Conservation (phyloP, 2,797 vertebrate species). For the Meda fulgida region DNA sequence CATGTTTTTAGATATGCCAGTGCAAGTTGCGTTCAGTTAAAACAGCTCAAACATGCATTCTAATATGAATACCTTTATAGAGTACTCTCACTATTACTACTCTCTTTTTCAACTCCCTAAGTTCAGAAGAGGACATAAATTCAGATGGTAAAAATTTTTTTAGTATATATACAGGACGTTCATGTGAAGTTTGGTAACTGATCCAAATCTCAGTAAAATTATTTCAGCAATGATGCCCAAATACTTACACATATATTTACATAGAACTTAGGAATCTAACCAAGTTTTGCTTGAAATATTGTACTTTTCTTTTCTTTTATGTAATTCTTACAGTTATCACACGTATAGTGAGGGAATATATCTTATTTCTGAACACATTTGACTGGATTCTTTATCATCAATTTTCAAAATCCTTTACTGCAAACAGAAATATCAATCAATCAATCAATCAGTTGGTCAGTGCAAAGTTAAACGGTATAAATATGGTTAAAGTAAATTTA, state of each 20-base stretch:
- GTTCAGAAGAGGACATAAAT: conserved; percentile 8
- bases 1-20: no score
- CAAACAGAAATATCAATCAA: conserved; percentile 5
- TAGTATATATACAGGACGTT: not conserved
- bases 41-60: no score
- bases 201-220: not conserved
- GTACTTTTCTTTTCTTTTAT: not conserved
- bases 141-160: not conserved
- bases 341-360: not conserved
- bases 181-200: not conserved
- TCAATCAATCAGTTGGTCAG: not conserved
- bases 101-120: not conserved
- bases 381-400: not conserved
- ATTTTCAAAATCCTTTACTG: not conserved
- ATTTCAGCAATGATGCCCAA: not conserved
- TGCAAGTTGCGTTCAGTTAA: no score
- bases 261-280: not conserved
- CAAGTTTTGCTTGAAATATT: not conserved
- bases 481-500: not conserved
- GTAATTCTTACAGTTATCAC: not conserved
- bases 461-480: not conserved
- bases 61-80: no score
- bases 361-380: not conserved
- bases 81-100: no score
- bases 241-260: not conserved